phyloP scores from a whole-genome alignment of 2,888 invertebrate species.

The Gymnoscelis rufifasciata region DNA sequence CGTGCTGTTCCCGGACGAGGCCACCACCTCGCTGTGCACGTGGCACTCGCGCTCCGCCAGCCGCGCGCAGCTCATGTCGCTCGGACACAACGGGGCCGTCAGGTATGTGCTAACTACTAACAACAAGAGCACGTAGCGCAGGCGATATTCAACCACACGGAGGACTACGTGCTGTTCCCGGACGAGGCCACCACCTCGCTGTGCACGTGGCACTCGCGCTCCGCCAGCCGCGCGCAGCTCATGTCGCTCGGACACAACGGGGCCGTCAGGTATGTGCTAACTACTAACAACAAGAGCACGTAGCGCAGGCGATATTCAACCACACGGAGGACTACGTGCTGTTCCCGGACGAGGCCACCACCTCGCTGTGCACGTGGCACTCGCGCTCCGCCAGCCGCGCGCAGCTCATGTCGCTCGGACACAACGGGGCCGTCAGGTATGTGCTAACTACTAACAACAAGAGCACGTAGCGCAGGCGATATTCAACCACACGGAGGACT shows the following conservation, averaged over 20 bases:
- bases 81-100: conserved; percentile 97
- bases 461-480: conserved; percentile 79
- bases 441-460: conserved; percentile 85
- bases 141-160: neutral
- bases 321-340: neutral
- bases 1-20: too few relatives aligned
- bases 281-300: too few relatives aligned
- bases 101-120: conserved; percentile 72
- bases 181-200: neutral
- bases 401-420: conserved; percentile 95
- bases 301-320: neutral
- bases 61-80: conserved; percentile 92
- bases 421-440: conserved; percentile 93
- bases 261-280: conserved; percentile 82
- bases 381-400: conserved; percentile 57
- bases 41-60: conserved; percentile 86
- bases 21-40: neutral
- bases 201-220: conserved; percentile 66
- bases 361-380: neutral
- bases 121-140: too few relatives aligned
- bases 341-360: neutral
- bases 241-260: conserved; percentile 98
- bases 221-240: conserved; percentile 94
- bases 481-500: neutral
- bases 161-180: too few relatives aligned